Conservation (phyloP, 2,113 vertebrate species). For the Rhea americana region DNA sequence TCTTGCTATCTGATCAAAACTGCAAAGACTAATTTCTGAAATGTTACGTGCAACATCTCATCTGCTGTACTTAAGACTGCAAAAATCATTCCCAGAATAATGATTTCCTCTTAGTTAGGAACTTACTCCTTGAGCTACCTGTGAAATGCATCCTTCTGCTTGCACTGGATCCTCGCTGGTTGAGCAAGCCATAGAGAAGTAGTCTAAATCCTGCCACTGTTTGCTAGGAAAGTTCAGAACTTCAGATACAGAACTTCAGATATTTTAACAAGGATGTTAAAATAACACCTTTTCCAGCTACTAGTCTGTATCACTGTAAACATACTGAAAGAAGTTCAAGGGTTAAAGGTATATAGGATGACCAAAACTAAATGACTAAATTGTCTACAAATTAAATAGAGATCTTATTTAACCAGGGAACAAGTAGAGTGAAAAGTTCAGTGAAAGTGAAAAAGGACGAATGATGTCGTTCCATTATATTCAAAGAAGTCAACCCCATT, state of each 20-base stretch:
- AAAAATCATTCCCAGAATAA: neutral
- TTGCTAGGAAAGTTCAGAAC: neutral
- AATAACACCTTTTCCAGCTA: neutral
- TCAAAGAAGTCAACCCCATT: neutral
- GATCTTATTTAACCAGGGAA: neutral
- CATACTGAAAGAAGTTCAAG: neutral
- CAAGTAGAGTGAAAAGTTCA: neutral
- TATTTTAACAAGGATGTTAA: no score
- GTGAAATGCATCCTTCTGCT: neutral
- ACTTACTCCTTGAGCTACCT: neutral
- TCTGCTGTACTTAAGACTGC: neutral
- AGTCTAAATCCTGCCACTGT: neutral
- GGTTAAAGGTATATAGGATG: neutral
- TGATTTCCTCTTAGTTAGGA: neutral
- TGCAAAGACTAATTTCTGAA: neutral
- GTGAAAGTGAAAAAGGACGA: neutral
- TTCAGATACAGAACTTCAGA: no score
- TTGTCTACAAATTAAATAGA: neutral
- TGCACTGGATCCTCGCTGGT: accelerated
- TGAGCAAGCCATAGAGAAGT: neutral
- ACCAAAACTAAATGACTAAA: neutral
- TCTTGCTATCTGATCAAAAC: neutral
- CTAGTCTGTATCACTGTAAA: neutral
- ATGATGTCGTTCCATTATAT: neutral
- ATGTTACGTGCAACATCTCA: neutral